Conservation (phyloP, 2,797 vertebrate species). For the Spondyliosoma cantharus region DNA sequence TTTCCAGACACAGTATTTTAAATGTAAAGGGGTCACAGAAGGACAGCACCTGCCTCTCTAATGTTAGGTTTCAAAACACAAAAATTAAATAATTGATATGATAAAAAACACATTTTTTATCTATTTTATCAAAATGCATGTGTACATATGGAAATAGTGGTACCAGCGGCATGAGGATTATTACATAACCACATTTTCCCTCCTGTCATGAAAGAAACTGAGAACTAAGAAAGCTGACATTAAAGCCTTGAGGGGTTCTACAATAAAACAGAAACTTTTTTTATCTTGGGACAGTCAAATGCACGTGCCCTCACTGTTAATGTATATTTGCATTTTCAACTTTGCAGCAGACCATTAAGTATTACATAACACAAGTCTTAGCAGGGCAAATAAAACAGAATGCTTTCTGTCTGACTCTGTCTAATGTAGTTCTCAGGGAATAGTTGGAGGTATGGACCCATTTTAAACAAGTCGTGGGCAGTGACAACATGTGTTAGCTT, state of each 20-base stretch:
- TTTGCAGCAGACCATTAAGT: not conserved
- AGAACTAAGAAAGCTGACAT: not conserved
- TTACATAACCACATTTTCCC: conserved; percentile 84
- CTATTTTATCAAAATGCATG: not conserved
- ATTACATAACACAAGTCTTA: not conserved
- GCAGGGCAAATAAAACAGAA: not conserved
- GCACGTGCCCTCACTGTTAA: too few species aligned
- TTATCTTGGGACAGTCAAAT: not conserved
- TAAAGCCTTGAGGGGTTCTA: not conserved
- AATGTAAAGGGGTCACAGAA: not conserved
- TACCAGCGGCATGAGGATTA: conserved; percentile 94
- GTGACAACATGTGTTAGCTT: too few species aligned
- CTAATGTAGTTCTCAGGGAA: too few species aligned
- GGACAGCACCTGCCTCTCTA: not conserved
- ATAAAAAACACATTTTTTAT: too few species aligned
- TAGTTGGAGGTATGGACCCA: too few species aligned
- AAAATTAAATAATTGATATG: too few species aligned
- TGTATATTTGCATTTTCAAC: too few species aligned
- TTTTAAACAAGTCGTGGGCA: too few species aligned
- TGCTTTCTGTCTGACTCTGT: too few species aligned
- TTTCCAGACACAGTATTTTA: not conserved
- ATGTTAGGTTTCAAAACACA: not conserved
- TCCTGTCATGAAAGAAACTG: conserved; percentile 77
- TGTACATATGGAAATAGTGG: conserved; percentile 8
- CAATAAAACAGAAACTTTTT: not conserved